These are phyloP conservation scores for Sebastes umbrosus DNA, from an alignment of 2,797 vertebrate genomes.

Conservation along the genomic window DNA sequence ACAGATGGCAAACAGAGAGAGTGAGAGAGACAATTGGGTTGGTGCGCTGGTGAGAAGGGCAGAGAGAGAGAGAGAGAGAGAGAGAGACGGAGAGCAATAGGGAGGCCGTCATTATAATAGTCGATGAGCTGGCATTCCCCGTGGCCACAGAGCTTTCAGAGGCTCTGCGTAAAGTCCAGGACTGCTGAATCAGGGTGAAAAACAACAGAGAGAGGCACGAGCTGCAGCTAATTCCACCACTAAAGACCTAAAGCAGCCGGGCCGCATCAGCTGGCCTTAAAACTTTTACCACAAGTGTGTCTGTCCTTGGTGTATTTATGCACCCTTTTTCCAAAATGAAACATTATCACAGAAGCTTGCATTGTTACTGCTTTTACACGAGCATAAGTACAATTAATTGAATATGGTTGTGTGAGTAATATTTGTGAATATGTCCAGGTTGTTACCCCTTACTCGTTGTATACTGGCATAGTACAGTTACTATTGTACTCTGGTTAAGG, in stretches of 20 bases:
- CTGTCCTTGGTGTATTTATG: not conserved
- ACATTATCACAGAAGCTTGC: not conserved
- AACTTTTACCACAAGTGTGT: slow-evolving; percentile 31
- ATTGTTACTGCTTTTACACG: not conserved
- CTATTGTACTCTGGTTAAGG: not conserved
- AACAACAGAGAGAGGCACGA: slow-evolving; percentile 73
- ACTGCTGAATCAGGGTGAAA: slow-evolving; percentile 84
- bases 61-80: slow-evolving; percentile 47
- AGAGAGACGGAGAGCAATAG: slow-evolving; percentile 52
- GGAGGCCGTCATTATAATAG: slow-evolving; percentile 78
- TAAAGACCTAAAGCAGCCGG: slow-evolving; percentile 55
- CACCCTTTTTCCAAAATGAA: not conserved
- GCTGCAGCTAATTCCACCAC: slow-evolving; percentile 65
- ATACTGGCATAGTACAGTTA: not conserved
- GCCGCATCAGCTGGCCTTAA: slow-evolving; percentile 42
- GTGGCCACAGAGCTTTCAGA: slow-evolving; percentile 78
- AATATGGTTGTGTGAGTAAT: not conserved
- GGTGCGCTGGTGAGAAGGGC: slow-evolving; percentile 47
- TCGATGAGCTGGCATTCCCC: slow-evolving; percentile 86
- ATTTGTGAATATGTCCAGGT: not conserved
- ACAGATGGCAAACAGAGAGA: slow-evolving; percentile 43
- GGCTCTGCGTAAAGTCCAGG: slow-evolving; percentile 70
- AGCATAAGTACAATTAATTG: no score
- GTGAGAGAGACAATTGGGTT: slow-evolving; percentile 49
- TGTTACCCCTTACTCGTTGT: not conserved